Evolutionary conservation across 2,888 invertebrate species (phyloP).

Genomic region (Zygaena filipendulae): DNA sequence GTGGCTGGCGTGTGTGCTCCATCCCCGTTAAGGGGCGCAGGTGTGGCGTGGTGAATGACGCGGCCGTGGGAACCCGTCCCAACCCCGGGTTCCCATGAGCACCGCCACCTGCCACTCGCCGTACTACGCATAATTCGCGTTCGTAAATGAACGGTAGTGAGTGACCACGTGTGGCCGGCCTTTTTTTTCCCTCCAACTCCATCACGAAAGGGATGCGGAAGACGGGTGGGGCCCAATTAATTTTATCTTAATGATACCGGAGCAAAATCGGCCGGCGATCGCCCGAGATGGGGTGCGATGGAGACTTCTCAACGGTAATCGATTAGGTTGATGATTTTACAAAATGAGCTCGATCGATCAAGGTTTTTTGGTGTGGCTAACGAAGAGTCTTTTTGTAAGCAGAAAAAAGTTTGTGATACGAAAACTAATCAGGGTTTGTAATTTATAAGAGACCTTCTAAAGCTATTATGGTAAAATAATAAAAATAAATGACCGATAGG

Average conservation of each 20-base stretch:
- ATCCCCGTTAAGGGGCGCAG: constrained; percentile 64
- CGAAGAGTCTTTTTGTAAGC: no score
- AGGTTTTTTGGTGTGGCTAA: no score
- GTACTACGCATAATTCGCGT: constrained; percentile 68
- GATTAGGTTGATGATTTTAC: constrained; percentile 30
- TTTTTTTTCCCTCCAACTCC: no score
- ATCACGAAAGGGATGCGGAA: constrained; percentile 48
- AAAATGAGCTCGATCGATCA: no score
- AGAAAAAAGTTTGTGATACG: no score
- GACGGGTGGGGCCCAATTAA: constrained; percentile 56
- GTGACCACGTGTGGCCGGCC: constrained; percentile 67
- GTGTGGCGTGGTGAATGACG: constrained; percentile 60
- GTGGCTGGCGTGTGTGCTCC: constrained; percentile 61
- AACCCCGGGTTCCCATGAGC: constrained; percentile 61
- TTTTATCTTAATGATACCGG: constrained; percentile 48
- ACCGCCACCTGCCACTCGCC: constrained; percentile 59
- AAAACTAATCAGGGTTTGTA: no score
- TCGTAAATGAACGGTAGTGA: constrained; percentile 69
- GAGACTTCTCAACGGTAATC: constrained; percentile 39
- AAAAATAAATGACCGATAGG: no score
- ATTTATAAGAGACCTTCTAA: no score
- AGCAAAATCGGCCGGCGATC: constrained; percentile 20
- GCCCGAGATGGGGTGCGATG: constrained; percentile 24
- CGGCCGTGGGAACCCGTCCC: constrained; percentile 58
- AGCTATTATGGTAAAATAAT: no score